Base-by-base conservation (phyloP, 1,140 invertebrate genomes). In the Nasonia longicornis region DNA sequence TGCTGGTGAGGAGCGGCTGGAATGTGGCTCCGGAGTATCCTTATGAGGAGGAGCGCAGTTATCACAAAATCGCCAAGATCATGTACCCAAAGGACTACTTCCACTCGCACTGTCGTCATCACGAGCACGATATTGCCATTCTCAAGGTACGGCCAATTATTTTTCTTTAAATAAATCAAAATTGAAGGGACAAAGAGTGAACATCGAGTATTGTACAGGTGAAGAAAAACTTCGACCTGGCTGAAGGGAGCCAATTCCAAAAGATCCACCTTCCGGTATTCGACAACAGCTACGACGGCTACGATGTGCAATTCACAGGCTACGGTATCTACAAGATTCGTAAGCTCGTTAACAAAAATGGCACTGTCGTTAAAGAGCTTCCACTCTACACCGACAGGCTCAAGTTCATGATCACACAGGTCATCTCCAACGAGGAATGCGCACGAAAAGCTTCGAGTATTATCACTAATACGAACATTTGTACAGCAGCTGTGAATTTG, bases 21-120 rank as follows among this genome's bases (percentile, higher is more conserved):
- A 22, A 73, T 26, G n/a, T 16, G 11, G 38, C 71, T n/a, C 71
- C 71, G 22, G 71, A 26, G 14, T 0, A 73, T 48, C 71, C 71
- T 10, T 12, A 73, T 8, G 20, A 48, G 8, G 71, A 73, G 42
- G 10, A 26, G 45, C 71, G 71, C 11, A 38, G 6, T n/a, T n/a
- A 48, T 48, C 71, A 20, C n/a, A n/a, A 29, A 3, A 12, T 73
- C 14, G 16, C 38, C 42, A 45, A 48, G 22, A 48, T 73, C 22
- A 52, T 52, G 22, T 73, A 73, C 35, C 71, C 71, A 7, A 73
- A 73, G 22, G 45, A 45, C 45, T 73, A 73, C 22, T 7, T 73
- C 42, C 48, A 73, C 35, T 38, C 35, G 71, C 20, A 73, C 42
- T 10, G 14, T n/a, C 20, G 20, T n/a, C 29, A 73, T 26, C 71